These are phyloP conservation scores for Phylloscopus trochilus DNA, from an alignment of 2,113 vertebrate species.

Conservation along the genomic window DNA sequence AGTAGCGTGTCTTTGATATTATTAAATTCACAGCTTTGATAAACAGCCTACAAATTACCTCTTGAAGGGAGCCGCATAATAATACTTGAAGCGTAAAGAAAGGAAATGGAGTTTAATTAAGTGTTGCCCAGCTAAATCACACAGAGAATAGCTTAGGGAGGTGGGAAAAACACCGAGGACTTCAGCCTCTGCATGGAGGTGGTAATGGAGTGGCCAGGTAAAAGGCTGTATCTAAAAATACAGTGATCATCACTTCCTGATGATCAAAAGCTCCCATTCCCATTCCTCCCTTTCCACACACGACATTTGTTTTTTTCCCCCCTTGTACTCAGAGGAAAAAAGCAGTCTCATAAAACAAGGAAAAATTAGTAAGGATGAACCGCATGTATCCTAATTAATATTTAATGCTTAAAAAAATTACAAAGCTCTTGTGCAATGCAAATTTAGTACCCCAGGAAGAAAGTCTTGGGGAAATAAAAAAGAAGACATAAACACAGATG, in stretches of 20 bases:
- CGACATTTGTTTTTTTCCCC: background rate
- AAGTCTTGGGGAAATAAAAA: background rate
- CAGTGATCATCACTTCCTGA: background rate
- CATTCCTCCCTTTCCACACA: background rate
- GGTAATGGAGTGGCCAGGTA: background rate
- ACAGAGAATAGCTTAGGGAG: background rate
- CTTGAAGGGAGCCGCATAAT: slow-evolving; percentile 65
- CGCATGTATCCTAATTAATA: background rate
- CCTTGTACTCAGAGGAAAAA: background rate
- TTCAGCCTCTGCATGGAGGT: background rate
- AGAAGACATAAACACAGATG: background rate
- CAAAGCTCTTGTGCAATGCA: background rate
- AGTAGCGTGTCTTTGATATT: slow-evolving; percentile 39
- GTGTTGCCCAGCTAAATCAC: slow-evolving; percentile 68
- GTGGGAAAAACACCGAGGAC: slow-evolving; percentile 17
- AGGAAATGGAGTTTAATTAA: slow-evolving; percentile 78
- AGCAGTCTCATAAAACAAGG: background rate
- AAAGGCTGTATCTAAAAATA: background rate
- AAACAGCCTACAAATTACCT: slow-evolving; percentile 73
- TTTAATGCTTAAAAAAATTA: background rate
- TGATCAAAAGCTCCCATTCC: background rate
- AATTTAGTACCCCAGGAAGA: background rate
- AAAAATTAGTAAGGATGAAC: background rate
- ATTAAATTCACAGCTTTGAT: slow-evolving; percentile 75
- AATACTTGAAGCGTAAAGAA: slow-evolving; percentile 70